Evolutionary conservation across 2,888 invertebrate species (phyloP).

Genomic region (Nudaria mundana): DNA sequence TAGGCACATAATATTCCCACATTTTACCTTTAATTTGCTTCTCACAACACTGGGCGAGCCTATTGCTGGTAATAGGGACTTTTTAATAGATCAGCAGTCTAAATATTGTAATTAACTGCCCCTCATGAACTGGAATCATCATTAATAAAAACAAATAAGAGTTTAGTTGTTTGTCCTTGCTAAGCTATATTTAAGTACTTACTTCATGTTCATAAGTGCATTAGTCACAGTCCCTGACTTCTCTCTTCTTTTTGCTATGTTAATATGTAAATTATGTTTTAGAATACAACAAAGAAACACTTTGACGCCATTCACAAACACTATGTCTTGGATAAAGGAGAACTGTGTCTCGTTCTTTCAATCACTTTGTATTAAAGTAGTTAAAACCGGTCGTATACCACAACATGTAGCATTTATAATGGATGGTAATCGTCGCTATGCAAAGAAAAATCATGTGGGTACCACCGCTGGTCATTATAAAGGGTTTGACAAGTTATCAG

Average conservation of each 20-base stretch:
- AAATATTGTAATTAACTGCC: too few relatives aligned
- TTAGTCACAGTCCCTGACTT: neutral
- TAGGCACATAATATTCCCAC: too few relatives aligned
- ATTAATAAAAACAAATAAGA: too few relatives aligned
- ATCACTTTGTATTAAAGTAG: slow-evolving; percentile 84
- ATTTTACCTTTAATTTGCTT: too few relatives aligned
- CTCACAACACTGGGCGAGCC: too few relatives aligned
- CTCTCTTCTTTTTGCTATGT: neutral
- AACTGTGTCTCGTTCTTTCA: slow-evolving; percentile 88
- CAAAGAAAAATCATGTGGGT: slow-evolving; percentile 88
- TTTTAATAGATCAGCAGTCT: too few relatives aligned
- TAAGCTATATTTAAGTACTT: too few relatives aligned
- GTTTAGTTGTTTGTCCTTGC: too few relatives aligned
- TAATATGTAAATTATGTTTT: neutral
- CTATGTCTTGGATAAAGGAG: slow-evolving; percentile 88
- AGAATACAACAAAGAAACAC: neutral
- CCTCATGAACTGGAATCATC: too few relatives aligned
- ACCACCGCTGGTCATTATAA: slow-evolving; percentile 90
- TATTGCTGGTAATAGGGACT: too few relatives aligned
- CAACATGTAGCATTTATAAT: slow-evolving; percentile 98
- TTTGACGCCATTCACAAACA: too few relatives aligned
- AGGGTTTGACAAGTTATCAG: slow-evolving; percentile 91
- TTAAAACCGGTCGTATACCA: slow-evolving; percentile 92
- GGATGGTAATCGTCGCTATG: slow-evolving; percentile 98
- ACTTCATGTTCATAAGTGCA: too few relatives aligned